A percentile compares a stretch with the other conserved stretches of the same genome.
Evolutionary conservation across 2,797 vertebrate genomes (phyloP).

Genomic region (Leucoraja ocellata): DNA sequence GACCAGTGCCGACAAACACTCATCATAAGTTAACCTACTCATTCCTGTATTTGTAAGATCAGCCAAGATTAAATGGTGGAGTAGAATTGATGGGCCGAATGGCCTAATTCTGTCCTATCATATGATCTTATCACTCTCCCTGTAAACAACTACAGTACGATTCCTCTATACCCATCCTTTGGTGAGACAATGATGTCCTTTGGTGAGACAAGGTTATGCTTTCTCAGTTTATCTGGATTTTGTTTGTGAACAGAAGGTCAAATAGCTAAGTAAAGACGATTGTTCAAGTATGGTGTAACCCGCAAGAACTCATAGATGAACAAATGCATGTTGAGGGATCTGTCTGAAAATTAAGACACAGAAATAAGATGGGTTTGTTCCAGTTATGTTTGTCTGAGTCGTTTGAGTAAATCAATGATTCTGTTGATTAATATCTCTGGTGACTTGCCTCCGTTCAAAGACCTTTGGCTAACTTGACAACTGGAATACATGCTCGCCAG

Average conservation of each 20-base stretch:
- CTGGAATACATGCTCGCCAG: background rate
- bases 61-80: too few species aligned
- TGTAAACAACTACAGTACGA: background rate
- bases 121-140: background rate
- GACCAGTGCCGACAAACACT: too few species aligned
- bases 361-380: background rate
- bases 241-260: background rate
- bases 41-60: too few species aligned
- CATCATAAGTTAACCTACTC: too few species aligned
- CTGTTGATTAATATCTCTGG: background rate
- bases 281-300: background rate
- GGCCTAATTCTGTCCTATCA: too few species aligned
- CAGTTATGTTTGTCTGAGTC: slow-evolving; percentile 2
- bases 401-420: background rate
- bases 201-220: background rate
- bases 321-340: background rate
- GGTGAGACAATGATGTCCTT: slow-evolving; percentile 1
- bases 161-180: background rate
- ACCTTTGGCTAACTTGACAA: slow-evolving; percentile 34
- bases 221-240: background rate
- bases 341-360: background rate
- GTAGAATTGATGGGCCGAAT: too few species aligned
- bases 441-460: background rate
- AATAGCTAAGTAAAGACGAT: background rate
- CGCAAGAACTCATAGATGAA: background rate